Percentiles rank a stretch among this genome's conserved stretches.
phyloP scores from a whole-genome alignment of 2,797 vertebrate genomes.

The Tadarida brasiliensis region DNA sequence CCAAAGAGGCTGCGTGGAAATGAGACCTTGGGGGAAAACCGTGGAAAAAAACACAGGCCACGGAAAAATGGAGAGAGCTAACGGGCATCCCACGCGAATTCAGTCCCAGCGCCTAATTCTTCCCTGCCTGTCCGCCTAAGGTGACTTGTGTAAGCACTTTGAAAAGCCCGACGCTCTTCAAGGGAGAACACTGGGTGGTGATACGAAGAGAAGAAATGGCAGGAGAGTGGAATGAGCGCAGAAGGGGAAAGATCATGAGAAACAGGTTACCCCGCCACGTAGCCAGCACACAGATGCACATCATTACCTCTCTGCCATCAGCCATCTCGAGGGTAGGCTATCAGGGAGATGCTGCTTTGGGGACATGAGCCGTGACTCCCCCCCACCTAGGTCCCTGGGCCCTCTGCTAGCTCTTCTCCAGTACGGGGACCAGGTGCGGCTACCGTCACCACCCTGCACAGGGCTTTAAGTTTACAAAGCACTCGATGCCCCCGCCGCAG shows the following conservation, averaged over 20 bases:
- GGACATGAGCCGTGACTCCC: fast-evolving
- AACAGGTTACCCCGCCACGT: not conserved
- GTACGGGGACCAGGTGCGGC: fast-evolving
- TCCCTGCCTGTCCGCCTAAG: not conserved
- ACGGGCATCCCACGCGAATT: fast-evolving
- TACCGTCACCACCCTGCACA: fast-evolving
- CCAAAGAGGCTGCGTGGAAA: not conserved
- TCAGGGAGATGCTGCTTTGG: not conserved
- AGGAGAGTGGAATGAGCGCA: not conserved
- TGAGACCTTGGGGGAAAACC: fast-evolving
- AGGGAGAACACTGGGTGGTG: not conserved
- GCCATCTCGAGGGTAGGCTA: fast-evolving
- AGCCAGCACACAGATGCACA: fast-evolving
- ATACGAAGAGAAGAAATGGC: fast-evolving
- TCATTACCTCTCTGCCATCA: fast-evolving
- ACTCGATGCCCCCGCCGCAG: fast-evolving
- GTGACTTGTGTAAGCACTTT: not conserved
- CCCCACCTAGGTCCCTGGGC: not conserved
- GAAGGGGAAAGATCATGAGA: fast-evolving
- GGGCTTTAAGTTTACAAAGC: too few species aligned
- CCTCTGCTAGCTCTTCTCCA: fast-evolving
- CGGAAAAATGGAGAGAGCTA: fast-evolving
- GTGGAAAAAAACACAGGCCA: too few species aligned
- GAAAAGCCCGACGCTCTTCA: not conserved
- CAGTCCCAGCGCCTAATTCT: fast-evolving